Evolutionary conservation across 1,140 invertebrate species (phyloP), one percentile per base, ranked within the genome.

Genomic region (Penaeus indicus): DNA sequence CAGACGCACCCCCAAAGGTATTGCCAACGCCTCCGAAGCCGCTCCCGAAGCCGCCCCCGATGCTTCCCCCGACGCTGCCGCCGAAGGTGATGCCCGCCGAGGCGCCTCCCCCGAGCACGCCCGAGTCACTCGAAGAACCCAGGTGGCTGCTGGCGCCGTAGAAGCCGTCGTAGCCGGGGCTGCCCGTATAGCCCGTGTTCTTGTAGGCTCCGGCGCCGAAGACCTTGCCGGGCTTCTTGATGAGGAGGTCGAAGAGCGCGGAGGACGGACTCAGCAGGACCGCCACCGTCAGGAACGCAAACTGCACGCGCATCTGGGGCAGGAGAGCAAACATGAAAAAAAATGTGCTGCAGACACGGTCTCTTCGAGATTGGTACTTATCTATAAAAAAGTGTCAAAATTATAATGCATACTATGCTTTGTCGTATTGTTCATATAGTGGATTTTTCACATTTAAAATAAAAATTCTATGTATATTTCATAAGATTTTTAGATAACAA

Each of bases 171-270:
- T 84, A 75, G 67, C 38, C 63, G 10, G 83, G 42, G 11, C 67
- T 84, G 54, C 54, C 54, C 4, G 54, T 72, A 22, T 84, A 75
- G 67, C 38, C 63, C 3, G 83, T 8, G 11, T 72, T 84, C 21
- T 25, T 72, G 64, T 67, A 25, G 32, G 42, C 18, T 42, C 25
- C 64, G 0, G 42, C 54, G 25, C 10, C 8, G 83, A 38, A 25
- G 83, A 38, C 38, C 22, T 32, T 25, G 18, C 11, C 67, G 38
- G 22, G 25, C 64, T 84, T 84, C 83, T 84, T 84, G 21, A 54
- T 47, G 4, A 84, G 61, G 27, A 72, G 67, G 42, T 72, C 83
- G 32, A 84, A 54, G 83, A 84, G 54, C 0, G 64, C 60, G 22
- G 83, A 42, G 3, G 64, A 69, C 2, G 18, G n/a, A 18, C 19